Conservation (phyloP, 2,113 vertebrate species). For the Chionis minor region DNA sequence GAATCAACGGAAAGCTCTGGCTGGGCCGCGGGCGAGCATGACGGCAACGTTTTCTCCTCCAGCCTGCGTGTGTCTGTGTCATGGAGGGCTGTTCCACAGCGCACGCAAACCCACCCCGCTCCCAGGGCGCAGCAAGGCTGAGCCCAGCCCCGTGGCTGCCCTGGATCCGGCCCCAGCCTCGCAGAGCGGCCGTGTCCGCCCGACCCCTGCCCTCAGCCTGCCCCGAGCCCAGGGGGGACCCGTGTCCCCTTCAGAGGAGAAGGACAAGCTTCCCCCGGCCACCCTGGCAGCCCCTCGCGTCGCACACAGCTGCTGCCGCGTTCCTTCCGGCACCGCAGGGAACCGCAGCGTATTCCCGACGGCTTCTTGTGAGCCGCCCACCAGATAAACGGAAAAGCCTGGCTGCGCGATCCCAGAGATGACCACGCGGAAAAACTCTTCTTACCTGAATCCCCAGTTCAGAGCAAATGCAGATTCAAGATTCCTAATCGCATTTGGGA, state of each 20-base stretch:
- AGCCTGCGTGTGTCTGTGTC: accelerated
- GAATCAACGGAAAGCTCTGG: neutral
- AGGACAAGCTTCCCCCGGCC: neutral
- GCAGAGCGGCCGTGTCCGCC: too few relatives aligned
- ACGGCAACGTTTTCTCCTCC: accelerated
- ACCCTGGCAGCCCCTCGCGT: neutral
- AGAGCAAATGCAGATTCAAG: neutral
- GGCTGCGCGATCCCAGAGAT: neutral
- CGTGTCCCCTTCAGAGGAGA: accelerated
- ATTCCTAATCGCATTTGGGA: neutral
- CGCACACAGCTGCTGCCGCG: neutral
- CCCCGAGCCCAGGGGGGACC: too few relatives aligned
- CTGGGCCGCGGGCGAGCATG: neutral
- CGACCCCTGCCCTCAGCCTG: too few relatives aligned
- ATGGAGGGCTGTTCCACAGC: accelerated
- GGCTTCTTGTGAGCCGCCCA: neutral
- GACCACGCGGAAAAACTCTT: neutral
- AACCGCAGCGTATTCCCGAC: accelerated
- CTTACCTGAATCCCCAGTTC: neutral
- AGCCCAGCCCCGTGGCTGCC: too few relatives aligned
- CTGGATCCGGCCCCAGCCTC: too few relatives aligned
- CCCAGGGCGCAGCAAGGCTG: neutral
- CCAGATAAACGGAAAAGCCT: neutral
- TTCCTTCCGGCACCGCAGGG: neutral
- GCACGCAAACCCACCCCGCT: accelerated